Base-by-base conservation (phyloP, 2,113 vertebrate species). In the Cynocephalus volans region DNA sequence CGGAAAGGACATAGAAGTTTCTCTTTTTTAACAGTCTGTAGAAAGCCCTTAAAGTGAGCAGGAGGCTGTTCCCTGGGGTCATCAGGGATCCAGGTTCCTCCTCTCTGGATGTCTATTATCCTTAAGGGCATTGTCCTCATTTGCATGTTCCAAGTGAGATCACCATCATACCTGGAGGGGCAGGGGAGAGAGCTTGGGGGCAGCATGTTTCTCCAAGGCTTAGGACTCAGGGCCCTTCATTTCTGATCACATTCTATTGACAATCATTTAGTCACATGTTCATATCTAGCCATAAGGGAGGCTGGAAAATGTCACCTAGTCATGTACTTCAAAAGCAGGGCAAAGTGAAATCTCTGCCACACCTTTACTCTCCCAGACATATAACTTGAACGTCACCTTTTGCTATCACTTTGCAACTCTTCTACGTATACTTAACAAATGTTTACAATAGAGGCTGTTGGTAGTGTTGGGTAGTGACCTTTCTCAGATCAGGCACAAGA, bases 1-100 rank as follows among this genome's bases (percentile, higher is more conserved):
- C 89, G 76, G 58, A 54, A 95, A 89, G 54, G 83, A 62, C 18
- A 67, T 8, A 80, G 81, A 70, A 52, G 28, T 88, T 93, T 62
- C 72, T 62, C 79, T 79, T 54, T 15, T 31, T 73, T 60, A 56
- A 76, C 11, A 31, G 13, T 65, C 54, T 90, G 7, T 21, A 56
- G 72, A 81, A 73, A 31, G 12, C 10, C 56, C 64, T 81, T 82
- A n/a, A 80, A 85, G 28, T 67, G 45, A 76, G n/a, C 41, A 45
- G n/a, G 17, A 62, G 36, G 33, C 13, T 58, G 26, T 90, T 48
- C 19, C 18, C 18, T 62, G 88, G 28, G 41, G 6, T 48, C 33
- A 24, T 18, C 41, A 18, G 70, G 56, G 70, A 33, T 36, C 26
- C 17, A 21, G 45, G 6, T 52, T 77, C 54, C 48, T 52, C 60